These are phyloP conservation scores for Montifringilla adamsi DNA, from an alignment of 2,113 vertebrate species.

Conservation along the genomic window DNA sequence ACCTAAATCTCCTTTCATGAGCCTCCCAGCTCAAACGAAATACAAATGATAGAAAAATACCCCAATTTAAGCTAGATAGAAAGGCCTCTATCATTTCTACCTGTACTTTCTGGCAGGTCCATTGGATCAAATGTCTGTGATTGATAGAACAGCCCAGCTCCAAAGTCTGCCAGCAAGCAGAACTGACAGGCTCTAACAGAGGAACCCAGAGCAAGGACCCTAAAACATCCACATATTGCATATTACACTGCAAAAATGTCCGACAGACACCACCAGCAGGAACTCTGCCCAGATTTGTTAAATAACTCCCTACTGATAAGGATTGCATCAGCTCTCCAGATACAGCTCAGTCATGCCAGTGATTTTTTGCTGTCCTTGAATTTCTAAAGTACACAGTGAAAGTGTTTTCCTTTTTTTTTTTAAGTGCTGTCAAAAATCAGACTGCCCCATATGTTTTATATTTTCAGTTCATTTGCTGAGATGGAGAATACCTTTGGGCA, in stretches of 20 bases:
- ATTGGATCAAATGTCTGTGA: background rate
- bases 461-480: slow-evolving; percentile 4
- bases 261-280: background rate
- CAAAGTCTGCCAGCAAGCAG: background rate
- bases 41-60: background rate
- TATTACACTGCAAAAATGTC: background rate
- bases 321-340: slow-evolving; percentile 13
- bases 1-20: background rate
- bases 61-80: background rate
- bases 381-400: background rate
- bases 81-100: background rate
- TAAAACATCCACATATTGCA: background rate
- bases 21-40: background rate
- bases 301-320: slow-evolving; percentile 6
- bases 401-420: background rate
- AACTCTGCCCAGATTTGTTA: slow-evolving; percentile 4
- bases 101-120: background rate
- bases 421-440: background rate
- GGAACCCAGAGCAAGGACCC: background rate
- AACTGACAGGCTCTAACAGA: background rate
- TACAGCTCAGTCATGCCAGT: background rate
- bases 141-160: background rate
- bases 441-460: background rate
- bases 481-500: background rate
- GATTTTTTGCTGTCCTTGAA: slow-evolving; percentile 15